Conservation (phyloP, 2,113 vertebrate genomes). For the Brienomyrus longianalis region DNA sequence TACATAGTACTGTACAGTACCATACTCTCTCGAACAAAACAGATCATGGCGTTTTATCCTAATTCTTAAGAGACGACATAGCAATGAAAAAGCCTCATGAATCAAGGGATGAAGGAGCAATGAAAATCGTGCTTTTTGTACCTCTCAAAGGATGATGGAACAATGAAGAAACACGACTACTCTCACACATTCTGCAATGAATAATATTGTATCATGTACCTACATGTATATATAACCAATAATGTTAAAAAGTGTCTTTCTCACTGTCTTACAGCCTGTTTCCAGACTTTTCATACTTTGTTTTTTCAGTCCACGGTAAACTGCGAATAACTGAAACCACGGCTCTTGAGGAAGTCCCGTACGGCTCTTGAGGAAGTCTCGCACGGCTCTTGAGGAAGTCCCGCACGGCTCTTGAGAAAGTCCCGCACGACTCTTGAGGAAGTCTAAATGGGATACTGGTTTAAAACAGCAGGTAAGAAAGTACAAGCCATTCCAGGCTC, state of each 20-base stretch:
- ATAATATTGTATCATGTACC: background rate
- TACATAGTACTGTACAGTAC: background rate
- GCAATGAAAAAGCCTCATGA: background rate
- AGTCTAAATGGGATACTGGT: background rate
- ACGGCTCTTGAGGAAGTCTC: background rate
- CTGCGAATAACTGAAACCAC: background rate
- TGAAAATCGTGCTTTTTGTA: background rate
- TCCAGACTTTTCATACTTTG: background rate
- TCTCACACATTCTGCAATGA: background rate
- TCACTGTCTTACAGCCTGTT: background rate
- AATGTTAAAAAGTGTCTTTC: background rate
- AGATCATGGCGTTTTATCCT: background rate
- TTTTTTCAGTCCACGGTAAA: background rate
- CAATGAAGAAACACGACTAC: background rate
- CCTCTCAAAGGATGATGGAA: no score
- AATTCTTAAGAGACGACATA: background rate
- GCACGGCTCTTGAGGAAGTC: background rate
- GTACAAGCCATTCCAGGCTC: background rate
- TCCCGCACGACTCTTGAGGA: background rate
- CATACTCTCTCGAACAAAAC: background rate
- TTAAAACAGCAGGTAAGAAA: background rate
- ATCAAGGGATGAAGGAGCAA: background rate
- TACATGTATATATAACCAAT: background rate
- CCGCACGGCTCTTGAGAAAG: background rate
- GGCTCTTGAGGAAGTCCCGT: background rate